Evolutionary conservation across 2,113 vertebrate genomes (phyloP), one percentile per base, ranked within the genome.

Genomic region (Epinephelus cyanopodus): DNA sequence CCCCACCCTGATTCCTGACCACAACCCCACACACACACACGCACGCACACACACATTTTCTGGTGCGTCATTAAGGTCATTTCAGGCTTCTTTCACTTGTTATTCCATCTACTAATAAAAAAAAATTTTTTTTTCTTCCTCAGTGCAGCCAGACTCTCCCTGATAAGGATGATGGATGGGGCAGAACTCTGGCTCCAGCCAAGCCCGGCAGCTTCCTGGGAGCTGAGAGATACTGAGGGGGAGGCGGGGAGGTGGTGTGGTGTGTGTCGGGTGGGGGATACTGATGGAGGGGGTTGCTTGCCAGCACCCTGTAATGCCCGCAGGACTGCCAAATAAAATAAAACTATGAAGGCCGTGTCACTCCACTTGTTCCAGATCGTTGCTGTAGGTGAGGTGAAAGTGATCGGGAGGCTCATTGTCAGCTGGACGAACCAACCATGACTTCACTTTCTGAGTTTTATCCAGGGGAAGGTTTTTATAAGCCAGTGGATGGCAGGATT

Each of bases 141-240:
- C 84, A 4, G 76, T 81, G 82, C 95, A 91, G 96, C 96, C 96
- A 96, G 94, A 86, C 94, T 79, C 69, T 45, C 86, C 74, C 37
- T 96, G 97, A 98, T 98, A 98, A 98, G 97, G 92, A 90, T 98
- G 97, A 98, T 97, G 97, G 96, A 98, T 97, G 90, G 92, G 94
- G 93, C 92, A 96, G 90, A 92, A 94, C 91, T 92, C 93, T 97
- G 97, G 97, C 97, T 98, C 97, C 97, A 96, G 93, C 79, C 83
- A 3, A 95, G 95, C 94, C 96, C 70, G 78, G 91, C 90, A 78
- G 94, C 95, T 96, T 95, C 95, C 96, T 95, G 95, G 95, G 95
- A 96, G 96, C 93, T 60, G 66, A 67, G 93, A 96, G 95, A 95
- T 90, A 92, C 85, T 54, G 75, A 60, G 77, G 80, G 64, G 72